Conservation (phyloP, 2,888 invertebrate genomes). For the Limnephilus rhombicus region DNA sequence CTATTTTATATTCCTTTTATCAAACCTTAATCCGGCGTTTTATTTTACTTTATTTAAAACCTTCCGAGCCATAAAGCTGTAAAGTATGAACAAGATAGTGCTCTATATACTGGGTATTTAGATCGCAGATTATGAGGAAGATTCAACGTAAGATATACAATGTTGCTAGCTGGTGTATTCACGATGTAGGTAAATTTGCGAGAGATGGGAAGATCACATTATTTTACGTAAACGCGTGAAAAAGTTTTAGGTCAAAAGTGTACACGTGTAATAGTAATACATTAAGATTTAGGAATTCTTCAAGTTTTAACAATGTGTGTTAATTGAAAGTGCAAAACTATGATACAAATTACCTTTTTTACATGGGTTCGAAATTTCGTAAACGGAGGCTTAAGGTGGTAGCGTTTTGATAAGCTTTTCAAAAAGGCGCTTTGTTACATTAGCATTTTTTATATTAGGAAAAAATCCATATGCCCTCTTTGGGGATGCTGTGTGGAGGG, state of each 20-base stretch:
- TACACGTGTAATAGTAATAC: neutral
- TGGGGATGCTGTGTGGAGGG: no score
- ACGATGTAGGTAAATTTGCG: neutral
- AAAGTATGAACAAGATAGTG: slow-evolving; percentile 12
- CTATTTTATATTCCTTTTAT: neutral
- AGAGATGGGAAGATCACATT: neutral
- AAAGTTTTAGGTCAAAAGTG: neutral
- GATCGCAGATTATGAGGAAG: slow-evolving; percentile 13
- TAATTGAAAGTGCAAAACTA: neutral
- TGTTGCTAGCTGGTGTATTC: neutral
- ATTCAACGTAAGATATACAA: neutral
- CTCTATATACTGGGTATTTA: neutral
- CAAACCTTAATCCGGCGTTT: neutral
- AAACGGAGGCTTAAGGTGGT: no score
- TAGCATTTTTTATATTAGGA: no score
- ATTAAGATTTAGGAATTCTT: neutral
- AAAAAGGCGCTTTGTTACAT: no score
- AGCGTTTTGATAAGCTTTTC: no score
- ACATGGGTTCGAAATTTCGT: no score
- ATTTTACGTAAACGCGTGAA: neutral
- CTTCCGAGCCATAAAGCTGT: neutral
- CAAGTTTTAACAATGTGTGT: neutral
- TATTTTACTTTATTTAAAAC: neutral
- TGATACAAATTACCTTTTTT: neutral
- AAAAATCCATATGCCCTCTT: no score